Base-by-base conservation (phyloP, 2,797 vertebrate genomes). In the Chanos chanos region DNA sequence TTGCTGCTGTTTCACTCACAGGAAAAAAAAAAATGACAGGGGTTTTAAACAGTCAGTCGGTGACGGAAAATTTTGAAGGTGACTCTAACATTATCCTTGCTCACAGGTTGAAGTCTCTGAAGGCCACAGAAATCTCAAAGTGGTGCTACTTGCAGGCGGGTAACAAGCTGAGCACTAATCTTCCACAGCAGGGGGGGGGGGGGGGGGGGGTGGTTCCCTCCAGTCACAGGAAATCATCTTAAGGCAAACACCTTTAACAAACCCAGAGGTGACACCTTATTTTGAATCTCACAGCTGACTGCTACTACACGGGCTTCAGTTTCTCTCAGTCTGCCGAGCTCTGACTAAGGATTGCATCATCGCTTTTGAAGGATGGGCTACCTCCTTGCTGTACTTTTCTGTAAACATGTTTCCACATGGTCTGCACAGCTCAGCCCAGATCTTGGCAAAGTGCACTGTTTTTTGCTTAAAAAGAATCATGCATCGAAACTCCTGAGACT, bases 311-410 rank as follows among this genome's bases (percentile, higher is more conserved):
- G 58, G 39, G 25, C 53, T 53, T 36, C n/a, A n/a, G 43, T 19
- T 66, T 43, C 21, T 36, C 41, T 54, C 41, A 40, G 47, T 54
- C 44, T 39, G 43, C 71, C 41, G 55, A 54, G 64, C 66, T 61
- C 71, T 72, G 70, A 87, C 74, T 24, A 41, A 39, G 56, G 52
- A 68, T 86, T 80, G 85, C 73, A 65, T 85, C 78, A 85, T 74
- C 65, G 39, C 30, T 30, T 41, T 24, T n/a, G n/a, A n/a, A n/a
- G n/a, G 33, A 40, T 19, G 41, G 18, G 19, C 18, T 18, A 43
- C 9, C 40, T 44, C 7, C 53, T 50, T 27, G 51, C 57, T 64
- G 62, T 43, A 4, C n/a, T 43, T 60, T 61, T 60, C 45, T 27
- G 48, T 16, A 13, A 69, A 55, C 24, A 57, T 58, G 70, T 64